Conservation (phyloP, 2,888 invertebrate genomes). For the Xestia c-nigrum region DNA sequence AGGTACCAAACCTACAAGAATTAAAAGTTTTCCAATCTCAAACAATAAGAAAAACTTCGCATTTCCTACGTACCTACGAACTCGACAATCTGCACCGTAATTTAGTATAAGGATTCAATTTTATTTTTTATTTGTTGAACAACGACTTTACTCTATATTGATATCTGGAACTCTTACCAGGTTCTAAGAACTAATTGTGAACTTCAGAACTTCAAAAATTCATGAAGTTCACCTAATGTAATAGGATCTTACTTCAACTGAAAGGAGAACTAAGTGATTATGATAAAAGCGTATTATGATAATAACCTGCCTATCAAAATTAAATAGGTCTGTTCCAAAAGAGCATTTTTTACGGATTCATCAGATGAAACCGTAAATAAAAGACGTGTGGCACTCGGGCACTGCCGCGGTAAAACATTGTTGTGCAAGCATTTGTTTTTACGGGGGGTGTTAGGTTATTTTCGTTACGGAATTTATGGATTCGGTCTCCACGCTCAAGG, state of each 20-base stretch:
- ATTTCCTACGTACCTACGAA: slow-evolving; percentile 12
- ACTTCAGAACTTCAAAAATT: background rate
- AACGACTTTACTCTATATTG: slow-evolving; percentile 2
- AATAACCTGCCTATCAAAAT: background rate
- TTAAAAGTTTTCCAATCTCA: slow-evolving; percentile 37
- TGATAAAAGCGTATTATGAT: no score
- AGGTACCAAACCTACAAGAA: background rate
- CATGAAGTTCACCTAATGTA: background rate
- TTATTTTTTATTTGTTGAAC: slow-evolving; percentile 8
- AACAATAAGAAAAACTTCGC: slow-evolving; percentile 32
- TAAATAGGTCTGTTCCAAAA: background rate
- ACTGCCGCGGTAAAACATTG: no score
- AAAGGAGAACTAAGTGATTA: background rate
- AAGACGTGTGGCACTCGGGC: no score
- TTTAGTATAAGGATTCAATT: slow-evolving; percentile 17
- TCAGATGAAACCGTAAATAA: background rate
- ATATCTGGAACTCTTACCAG: background rate
- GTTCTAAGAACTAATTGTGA: background rate
- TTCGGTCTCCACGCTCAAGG: no score
- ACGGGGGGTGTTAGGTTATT: no score
- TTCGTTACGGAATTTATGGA: no score
- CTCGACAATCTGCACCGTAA: slow-evolving; percentile 28
- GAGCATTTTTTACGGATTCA: background rate
- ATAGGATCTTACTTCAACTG: background rate
- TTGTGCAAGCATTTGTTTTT: no score